These are phyloP conservation scores for Clistopyga incitator DNA, from an alignment of 2,888 invertebrate genomes.

Conservation along the genomic window DNA sequence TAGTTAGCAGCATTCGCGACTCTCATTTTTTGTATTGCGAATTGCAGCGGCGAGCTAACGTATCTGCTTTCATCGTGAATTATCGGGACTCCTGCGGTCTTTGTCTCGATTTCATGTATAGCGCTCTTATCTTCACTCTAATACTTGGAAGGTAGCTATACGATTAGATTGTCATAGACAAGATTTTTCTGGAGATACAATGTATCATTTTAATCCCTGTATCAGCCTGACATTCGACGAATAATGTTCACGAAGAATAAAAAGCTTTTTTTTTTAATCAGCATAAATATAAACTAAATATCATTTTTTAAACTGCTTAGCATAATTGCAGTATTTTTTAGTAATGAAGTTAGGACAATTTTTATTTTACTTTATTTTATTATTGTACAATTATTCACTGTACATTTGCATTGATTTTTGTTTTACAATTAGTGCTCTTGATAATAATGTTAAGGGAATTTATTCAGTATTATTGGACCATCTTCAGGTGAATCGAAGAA, in stretches of 20 bases:
- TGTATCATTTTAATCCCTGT: background rate
- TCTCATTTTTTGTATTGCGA: background rate
- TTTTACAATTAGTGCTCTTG: background rate
- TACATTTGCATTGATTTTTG: no score
- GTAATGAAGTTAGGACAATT: no score
- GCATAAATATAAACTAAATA: no score
- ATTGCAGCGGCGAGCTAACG: background rate
- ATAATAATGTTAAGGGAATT: background rate
- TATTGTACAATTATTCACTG: no score
- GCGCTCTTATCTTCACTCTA: background rate
- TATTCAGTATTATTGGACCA: background rate
- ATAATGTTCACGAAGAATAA: no score
- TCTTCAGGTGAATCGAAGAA: background rate
- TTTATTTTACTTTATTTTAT: no score
- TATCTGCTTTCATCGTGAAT: background rate
- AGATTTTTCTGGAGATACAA: background rate
- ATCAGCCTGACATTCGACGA: background rate
- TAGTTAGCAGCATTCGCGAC: background rate
- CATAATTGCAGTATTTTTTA: no score
- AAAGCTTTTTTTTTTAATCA: no score
- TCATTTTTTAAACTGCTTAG: no score
- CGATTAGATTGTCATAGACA: background rate
- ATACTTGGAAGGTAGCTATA: background rate
- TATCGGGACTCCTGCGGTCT: background rate
- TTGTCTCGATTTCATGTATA: background rate